Evolutionary conservation across 2,113 vertebrate genomes (phyloP).

Genomic region (Gambusia holbrooki): DNA sequence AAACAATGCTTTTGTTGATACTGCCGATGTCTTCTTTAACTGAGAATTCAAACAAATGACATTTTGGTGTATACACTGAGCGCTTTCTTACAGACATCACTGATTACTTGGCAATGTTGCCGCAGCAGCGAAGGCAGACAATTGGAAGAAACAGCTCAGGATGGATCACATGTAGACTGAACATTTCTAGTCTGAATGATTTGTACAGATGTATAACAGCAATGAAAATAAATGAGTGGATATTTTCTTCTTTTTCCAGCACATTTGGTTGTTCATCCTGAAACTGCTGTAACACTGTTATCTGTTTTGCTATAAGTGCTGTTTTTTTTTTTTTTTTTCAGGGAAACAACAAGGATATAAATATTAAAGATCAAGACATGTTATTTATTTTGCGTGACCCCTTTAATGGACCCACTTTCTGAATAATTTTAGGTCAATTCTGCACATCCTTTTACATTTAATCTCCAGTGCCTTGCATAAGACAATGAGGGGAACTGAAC

Average conservation of each 20-base stretch:
- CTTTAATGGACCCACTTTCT: neutral
- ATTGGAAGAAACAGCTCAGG: neutral
- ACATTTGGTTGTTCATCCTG: neutral
- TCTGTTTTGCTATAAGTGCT: neutral
- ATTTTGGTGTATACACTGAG: neutral
- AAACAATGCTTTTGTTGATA: neutral
- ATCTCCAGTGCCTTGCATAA: too few relatives aligned
- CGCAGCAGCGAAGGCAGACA: neutral
- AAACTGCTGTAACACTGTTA: neutral
- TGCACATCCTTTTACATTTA: too few relatives aligned
- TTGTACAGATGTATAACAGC: neutral
- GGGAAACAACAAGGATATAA: too few relatives aligned
- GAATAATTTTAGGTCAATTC: neutral
- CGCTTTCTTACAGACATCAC: neutral
- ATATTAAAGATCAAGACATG: neutral
- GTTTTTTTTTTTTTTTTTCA: neutral
- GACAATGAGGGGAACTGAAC: too few relatives aligned
- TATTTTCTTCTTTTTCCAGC: neutral
- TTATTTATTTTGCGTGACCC: neutral
- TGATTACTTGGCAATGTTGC: neutral
- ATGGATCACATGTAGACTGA: neutral
- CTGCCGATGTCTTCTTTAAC: neutral
- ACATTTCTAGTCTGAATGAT: constrained; percentile 1
- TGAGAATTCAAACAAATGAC: neutral
- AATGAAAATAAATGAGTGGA: neutral